Percentiles rank a stretch among this genome's conserved stretches.
Evolutionary conservation across 2,888 invertebrate genomes (phyloP).

Genomic region (Diachrysia chrysitis): DNA sequence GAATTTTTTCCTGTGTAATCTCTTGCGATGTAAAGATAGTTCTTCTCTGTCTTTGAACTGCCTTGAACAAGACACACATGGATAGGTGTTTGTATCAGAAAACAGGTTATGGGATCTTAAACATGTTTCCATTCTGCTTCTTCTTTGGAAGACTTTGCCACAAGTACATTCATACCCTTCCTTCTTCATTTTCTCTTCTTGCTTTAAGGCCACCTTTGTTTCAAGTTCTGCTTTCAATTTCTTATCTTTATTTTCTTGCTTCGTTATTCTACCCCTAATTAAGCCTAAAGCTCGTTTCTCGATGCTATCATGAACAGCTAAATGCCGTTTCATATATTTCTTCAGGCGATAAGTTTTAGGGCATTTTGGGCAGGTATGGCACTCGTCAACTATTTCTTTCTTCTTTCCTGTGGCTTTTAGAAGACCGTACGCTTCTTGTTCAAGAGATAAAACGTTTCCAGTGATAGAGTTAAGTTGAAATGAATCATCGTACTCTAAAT

Average conservation of each 20-base stretch:
- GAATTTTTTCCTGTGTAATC: slow-evolving; percentile 79
- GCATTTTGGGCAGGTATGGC: slow-evolving; percentile 73
- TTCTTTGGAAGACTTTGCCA: slow-evolving; percentile 75
- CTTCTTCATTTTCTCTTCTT: slow-evolving; percentile 60
- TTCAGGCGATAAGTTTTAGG: slow-evolving; percentile 68
- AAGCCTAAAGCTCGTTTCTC: slow-evolving; percentile 74
- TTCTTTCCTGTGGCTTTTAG: slow-evolving; percentile 71
- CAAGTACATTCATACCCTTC: slow-evolving; percentile 83
- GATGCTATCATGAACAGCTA: slow-evolving; percentile 74
- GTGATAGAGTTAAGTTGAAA: slow-evolving; percentile 85
- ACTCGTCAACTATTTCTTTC: slow-evolving; percentile 41
- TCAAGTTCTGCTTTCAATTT: slow-evolving; percentile 56
- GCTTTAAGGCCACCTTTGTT: slow-evolving; percentile 29
- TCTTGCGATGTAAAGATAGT: slow-evolving; percentile 74
- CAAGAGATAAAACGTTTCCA: slow-evolving; percentile 78
- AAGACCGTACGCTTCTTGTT: slow-evolving; percentile 82
- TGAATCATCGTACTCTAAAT: slow-evolving; percentile 67
- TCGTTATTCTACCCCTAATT: slow-evolving; percentile 71
- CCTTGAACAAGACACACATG: slow-evolving; percentile 77
- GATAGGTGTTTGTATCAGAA: slow-evolving; percentile 64
- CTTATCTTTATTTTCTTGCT: slow-evolving; percentile 66
- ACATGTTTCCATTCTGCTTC: slow-evolving; percentile 83
- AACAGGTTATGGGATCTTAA: slow-evolving; percentile 76
- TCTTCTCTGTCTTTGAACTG: slow-evolving; percentile 79
- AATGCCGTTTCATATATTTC: slow-evolving; percentile 67